These are phyloP conservation scores for Phaetusa simplex DNA, from an alignment of 2,113 vertebrate species.

Conservation along the genomic window DNA sequence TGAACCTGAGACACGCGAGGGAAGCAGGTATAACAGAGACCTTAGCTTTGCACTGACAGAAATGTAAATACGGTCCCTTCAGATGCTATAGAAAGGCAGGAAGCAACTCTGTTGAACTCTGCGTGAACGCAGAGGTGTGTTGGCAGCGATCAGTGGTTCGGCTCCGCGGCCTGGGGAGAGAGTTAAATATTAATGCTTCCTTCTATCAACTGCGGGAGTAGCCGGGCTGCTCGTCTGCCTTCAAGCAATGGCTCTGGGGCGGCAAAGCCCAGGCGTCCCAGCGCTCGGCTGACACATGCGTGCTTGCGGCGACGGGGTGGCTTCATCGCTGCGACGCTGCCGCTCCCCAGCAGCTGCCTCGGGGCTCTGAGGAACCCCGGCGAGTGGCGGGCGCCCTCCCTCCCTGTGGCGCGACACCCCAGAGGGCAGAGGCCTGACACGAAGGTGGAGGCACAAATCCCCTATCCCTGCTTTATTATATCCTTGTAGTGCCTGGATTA, in stretches of 20 bases:
- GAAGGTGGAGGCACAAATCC: neutral
- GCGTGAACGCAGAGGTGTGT: neutral
- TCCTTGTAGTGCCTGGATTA: neutral
- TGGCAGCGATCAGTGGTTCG: neutral
- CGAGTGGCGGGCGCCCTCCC: neutral
- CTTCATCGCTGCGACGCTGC: neutral
- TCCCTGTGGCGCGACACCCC: fast-evolving
- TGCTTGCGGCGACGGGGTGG: neutral
- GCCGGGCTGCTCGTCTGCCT: neutral
- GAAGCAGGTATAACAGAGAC: neutral
- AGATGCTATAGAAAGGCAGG: neutral
- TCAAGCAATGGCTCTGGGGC: fast-evolving
- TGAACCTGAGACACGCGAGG: neutral
- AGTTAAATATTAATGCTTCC: slow-evolving; percentile 28
- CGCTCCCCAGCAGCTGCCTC: neutral
- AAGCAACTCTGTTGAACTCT: neutral
- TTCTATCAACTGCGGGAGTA: neutral
- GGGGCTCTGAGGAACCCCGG: neutral
- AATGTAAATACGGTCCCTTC: neutral
- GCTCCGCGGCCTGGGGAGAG: neutral
- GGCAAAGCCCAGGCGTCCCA: neutral
- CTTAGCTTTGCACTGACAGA: neutral
- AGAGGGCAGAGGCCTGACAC: neutral
- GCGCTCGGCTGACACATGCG: neutral
- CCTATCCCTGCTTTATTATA: neutral